These are phyloP conservation scores for Blennius ocellaris DNA, from an alignment of 2,113 vertebrate genomes.

Conservation along the genomic window DNA sequence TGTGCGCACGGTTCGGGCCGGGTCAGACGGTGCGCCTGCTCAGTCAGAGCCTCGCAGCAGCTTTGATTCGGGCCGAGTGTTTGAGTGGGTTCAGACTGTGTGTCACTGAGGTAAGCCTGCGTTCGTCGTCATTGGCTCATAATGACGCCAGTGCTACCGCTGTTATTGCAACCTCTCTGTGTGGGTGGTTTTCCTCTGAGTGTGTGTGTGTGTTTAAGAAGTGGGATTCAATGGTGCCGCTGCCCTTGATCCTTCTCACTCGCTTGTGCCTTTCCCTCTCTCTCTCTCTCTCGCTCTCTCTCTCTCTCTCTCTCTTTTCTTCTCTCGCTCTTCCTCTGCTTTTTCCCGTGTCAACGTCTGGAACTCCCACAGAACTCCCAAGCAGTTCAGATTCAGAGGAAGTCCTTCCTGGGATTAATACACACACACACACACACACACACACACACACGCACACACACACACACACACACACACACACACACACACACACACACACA, in stretches of 20 bases:
- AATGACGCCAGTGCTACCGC: slow-evolving; percentile 55
- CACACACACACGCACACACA: no score
- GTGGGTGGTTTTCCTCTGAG: slow-evolving; percentile 69
- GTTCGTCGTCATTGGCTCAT: slow-evolving; percentile 59
- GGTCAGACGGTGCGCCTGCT: slow-evolving; percentile 58
- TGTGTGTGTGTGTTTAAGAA: slow-evolving; percentile 33
- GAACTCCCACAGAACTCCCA: slow-evolving; percentile 81
- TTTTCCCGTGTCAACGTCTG: slow-evolving; percentile 67
- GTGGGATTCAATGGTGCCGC: slow-evolving; percentile 46
- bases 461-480: no score
- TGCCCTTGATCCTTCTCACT: slow-evolving; percentile 69
- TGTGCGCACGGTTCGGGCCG: slow-evolving; percentile 1
- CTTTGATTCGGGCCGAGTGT: slow-evolving; percentile 51
- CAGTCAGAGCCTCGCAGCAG: slow-evolving; percentile 50
- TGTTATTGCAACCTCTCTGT: slow-evolving; percentile 57
- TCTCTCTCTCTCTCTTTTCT: slow-evolving; percentile 10
- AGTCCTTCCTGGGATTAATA: slow-evolving; percentile 81
- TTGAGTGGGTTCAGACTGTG: slow-evolving; percentile 56
- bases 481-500: slow-evolving; percentile 33
- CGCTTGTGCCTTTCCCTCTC: slow-evolving; percentile 34
- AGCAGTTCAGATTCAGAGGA: slow-evolving; percentile 73
- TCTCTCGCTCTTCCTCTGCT: slow-evolving; percentile 50
- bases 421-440: slow-evolving; percentile 40
- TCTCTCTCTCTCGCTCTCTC: not conserved
- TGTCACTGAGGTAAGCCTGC: slow-evolving; percentile 48